Evolutionary conservation across 2,888 invertebrate genomes (phyloP).

Genomic region (Ornithoptera priamus): DNA sequence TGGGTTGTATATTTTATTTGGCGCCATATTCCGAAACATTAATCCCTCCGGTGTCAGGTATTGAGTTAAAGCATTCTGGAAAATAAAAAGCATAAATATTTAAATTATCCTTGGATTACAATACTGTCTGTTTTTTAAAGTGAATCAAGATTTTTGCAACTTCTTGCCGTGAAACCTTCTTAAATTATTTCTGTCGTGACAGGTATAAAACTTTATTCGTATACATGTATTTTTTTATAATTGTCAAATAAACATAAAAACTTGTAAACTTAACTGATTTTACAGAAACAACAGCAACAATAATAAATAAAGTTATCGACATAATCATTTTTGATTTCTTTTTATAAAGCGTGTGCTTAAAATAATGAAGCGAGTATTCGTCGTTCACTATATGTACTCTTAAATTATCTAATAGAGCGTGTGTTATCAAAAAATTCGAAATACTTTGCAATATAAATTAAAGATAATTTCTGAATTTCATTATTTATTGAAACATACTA

Average conservation of each 20-base stretch:
- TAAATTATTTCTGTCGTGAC: too few relatives aligned
- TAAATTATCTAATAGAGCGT: slow-evolving; percentile 5
- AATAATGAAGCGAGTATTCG: not conserved
- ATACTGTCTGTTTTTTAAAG: too few relatives aligned
- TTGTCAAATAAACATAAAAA: too few relatives aligned
- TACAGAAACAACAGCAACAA: slow-evolving; percentile 14
- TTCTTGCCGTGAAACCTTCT: too few relatives aligned
- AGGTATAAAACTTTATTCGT: too few relatives aligned
- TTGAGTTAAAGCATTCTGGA: slow-evolving; percentile 31
- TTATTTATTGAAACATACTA: too few relatives aligned
- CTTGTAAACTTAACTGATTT: too few relatives aligned
- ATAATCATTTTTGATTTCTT: not conserved
- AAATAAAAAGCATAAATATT: not conserved
- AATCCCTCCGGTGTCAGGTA: slow-evolving; percentile 19
- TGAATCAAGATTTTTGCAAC: too few relatives aligned
- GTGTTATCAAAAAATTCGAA: slow-evolving; percentile 13
- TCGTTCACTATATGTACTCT: slow-evolving; percentile 13
- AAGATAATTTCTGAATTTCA: too few relatives aligned
- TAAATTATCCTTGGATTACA: too few relatives aligned
- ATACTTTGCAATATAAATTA: not conserved
- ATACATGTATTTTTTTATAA: too few relatives aligned
- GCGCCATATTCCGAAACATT: slow-evolving; percentile 24
- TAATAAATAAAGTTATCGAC: slow-evolving; percentile 1
- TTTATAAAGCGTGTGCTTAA: not conserved
- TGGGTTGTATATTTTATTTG: slow-evolving; percentile 29